Evolutionary conservation across 1,140 invertebrate species (phyloP), one percentile per base, ranked within the genome.

Genomic region (Amphibalanus amphitrite): DNA sequence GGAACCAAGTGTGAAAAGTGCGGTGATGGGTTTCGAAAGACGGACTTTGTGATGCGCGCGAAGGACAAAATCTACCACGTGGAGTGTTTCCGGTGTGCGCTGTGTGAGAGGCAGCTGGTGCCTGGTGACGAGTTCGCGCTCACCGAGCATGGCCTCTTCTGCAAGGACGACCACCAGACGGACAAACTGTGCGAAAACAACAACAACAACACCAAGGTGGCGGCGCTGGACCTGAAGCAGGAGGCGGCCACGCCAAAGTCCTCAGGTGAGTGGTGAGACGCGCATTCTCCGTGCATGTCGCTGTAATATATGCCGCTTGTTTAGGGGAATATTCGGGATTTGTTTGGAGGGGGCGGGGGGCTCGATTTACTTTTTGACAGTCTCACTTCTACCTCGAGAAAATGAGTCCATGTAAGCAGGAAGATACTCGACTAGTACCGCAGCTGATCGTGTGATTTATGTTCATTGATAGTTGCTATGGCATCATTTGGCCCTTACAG

Each of bases 61-160:
- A 91, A 93, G 78, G 92, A 88, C 83, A 95, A 96, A 82, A 95
- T 97, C 78, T 98, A 96, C 83, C 96, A 99, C 84, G 90, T 97
- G 79, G 91, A 97, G 79, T 99, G 96, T 82, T 98, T 99, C 84
- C 86, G 93, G 74, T 98, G 95, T 64, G 88, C 89, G 73, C 90
- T 91, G 23, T 98, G 96, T 82, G 87, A 91, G 76, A 83, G 91
- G 76, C 91, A 92, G 79, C 83, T 98, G 71, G 87, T 93, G 78
- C 92, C 94, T 74, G 92, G 96, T 71, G 96, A 99, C 80, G 95
- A 98, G 81, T 98, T 97, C 82, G 94, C 95, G 77, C 85, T 98
- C 74, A 83, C 93, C 76, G 93, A 97, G 78, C 92, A 96, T 75
- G 92, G 92, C n/a, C 86, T 98, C 70, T 97, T 95, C 80, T 98